These are phyloP conservation scores for Gibbula magus DNA, from an alignment of 2,888 invertebrate genomes.

Conservation along the genomic window DNA sequence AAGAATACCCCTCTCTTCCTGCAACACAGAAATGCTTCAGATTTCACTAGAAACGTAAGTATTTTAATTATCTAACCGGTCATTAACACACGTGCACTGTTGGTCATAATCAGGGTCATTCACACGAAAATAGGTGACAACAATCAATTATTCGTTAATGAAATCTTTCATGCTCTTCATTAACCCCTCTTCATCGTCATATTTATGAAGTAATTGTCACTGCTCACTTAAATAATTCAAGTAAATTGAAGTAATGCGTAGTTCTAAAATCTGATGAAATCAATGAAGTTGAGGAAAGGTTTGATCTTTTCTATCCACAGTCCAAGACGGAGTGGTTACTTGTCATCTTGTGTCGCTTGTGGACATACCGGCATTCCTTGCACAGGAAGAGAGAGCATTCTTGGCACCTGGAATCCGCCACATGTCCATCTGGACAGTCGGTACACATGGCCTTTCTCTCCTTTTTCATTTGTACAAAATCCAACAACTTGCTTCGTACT, in stretches of 20 bases:
- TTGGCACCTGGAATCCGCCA: too few relatives aligned
- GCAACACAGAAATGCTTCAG: conserved; percentile 48
- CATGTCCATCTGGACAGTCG: too few relatives aligned
- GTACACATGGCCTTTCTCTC: too few relatives aligned
- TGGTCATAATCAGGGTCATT: background rate
- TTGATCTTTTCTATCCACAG: too few relatives aligned
- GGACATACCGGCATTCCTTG: background rate
- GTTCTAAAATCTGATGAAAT: too few relatives aligned
- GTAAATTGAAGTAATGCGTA: too few relatives aligned
- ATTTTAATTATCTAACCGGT: background rate
- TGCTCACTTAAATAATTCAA: background rate
- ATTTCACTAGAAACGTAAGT: conserved; percentile 47
- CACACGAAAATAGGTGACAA: background rate
- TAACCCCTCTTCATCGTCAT: background rate
- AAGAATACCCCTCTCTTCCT: conserved; percentile 45
- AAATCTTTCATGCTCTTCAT: too few relatives aligned
- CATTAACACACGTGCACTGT: background rate
- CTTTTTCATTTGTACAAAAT: too few relatives aligned
- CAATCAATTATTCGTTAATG: too few relatives aligned
- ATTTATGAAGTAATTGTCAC: background rate
- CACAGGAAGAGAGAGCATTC: background rate
- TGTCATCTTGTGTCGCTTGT: background rate
- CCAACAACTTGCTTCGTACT: too few relatives aligned
- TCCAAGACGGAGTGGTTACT: background rate
- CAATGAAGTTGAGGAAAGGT: too few relatives aligned